Percentiles rank a stretch among this genome's conserved stretches.
phyloP scores from a whole-genome alignment of 1,140 invertebrate species.

The Sinonovacula constricta region DNA sequence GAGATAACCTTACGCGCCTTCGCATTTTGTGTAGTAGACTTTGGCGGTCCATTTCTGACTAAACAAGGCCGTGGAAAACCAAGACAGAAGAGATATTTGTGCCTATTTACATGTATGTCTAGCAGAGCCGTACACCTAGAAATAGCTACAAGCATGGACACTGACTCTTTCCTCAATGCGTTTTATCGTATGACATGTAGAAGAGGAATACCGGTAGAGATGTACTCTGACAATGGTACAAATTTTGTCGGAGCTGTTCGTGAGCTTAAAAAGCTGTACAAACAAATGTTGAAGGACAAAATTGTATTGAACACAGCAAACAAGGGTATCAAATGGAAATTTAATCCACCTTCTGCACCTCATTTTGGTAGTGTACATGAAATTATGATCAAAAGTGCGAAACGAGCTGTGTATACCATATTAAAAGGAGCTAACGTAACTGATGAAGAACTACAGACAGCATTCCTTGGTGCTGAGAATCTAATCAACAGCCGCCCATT shows the following conservation, averaged over 20 bases:
- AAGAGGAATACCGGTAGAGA: conserved; percentile 15
- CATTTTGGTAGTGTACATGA: conserved; percentile 79
- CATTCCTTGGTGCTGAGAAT: conserved; percentile 1
- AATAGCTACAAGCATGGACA: not conserved
- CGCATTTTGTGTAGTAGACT: conserved; percentile 1
- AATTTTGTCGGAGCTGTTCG: conserved; percentile 41
- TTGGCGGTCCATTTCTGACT: conserved; percentile 22
- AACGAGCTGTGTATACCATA: conserved; percentile 52
- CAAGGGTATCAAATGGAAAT: conserved; percentile 75
- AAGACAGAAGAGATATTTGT: conserved; percentile 16
- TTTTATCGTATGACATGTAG: conserved; percentile 27
- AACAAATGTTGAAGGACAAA: conserved; percentile 13
- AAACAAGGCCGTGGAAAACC: conserved; percentile 17
- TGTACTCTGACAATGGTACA: conserved; percentile 31
- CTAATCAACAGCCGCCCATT: conserved; percentile 28
- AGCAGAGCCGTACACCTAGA: not conserved
- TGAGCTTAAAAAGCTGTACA: conserved; percentile 15
- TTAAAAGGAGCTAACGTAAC: not conserved
- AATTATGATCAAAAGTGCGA: conserved; percentile 72
- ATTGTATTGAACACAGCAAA: conserved; percentile 8
- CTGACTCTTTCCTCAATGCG: conserved; percentile 17
- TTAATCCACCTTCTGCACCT: conserved; percentile 76
- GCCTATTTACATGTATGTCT: conserved; percentile 22
- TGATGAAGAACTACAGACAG: conserved; percentile 37
- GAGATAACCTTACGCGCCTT: conserved; percentile 11